Percentiles rank a stretch among this genome's conserved stretches.
Conservation (phyloP, 2,888 invertebrate genomes). For the Elysia crispata region DNA sequence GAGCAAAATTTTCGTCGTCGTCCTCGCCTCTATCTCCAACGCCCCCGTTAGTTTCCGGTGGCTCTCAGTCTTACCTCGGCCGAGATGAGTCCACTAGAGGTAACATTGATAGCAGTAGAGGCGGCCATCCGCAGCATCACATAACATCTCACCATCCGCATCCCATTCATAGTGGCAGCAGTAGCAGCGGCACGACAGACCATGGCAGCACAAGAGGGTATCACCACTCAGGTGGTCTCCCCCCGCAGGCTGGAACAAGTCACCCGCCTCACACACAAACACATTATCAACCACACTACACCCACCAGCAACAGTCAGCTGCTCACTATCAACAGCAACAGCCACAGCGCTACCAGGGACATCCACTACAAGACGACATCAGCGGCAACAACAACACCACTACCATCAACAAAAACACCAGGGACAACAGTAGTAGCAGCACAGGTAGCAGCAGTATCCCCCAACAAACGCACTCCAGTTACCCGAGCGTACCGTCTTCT, state of each 20-base stretch:
- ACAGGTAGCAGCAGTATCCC: slow-evolving; percentile 22
- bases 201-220: not conserved
- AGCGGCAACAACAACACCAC: not conserved
- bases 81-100: not conserved
- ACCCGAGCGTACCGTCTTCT: not conserved
- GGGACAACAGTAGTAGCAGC: not conserved
- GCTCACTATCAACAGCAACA: slow-evolving; percentile 1
- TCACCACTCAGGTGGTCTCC: not conserved
- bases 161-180: not conserved
- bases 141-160: slow-evolving; percentile 3
- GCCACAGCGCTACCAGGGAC: not conserved
- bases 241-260: not conserved
- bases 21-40: slow-evolving; percentile 14
- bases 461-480: not conserved
- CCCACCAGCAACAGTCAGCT: not conserved
- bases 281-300: not conserved
- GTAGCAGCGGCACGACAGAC: not conserved
- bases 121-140: not conserved
- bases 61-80: not conserved
- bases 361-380: not conserved
- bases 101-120: not conserved
- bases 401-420: not conserved
- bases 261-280: not conserved
- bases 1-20: slow-evolving; percentile 9
- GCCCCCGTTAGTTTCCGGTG: not conserved